Base-by-base conservation (phyloP, 37 sponge, comb jelly and placozoan genomes). In the Halichondria panicea region DNA sequence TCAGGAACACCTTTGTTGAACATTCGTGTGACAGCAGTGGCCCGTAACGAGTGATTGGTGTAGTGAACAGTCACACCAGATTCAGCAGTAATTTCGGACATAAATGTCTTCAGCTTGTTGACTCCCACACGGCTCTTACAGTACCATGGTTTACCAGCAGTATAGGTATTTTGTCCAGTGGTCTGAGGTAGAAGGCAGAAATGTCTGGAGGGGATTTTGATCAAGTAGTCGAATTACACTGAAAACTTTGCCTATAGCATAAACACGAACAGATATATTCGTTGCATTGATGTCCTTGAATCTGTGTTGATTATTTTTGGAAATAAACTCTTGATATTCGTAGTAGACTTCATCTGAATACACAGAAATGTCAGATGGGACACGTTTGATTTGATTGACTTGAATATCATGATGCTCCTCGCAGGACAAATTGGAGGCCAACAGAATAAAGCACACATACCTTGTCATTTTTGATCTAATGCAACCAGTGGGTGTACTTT, bases 21-120 rank as follows among this genome's bases (percentile, higher is more conserved):
- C 85, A 84, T 84, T 4, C 77, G 45, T 33, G 71, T 84, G 32
- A 45, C 45, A 61, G 84, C 70, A 40, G 77, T 84, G 24, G 85
- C 82, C 5, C 82, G 4, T 4, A 81, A 43, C 19, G 66, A 65
- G 38, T 72, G 82, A 54, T 81, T 81, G 35, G 82, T 72, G 60
- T 81, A 81, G 7, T 30, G 59, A 2, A 75, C 76, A 68, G 38
- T 54, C 41, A 66, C 6, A 6, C 70, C 84, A 38, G 76, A 13
- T 32, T 75, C 69, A 15, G 31, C 35, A 30, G 22, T 21, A n/a
- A 83, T 12, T n/a, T 75, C 56, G n/a, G 83, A 68, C 6, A 73
- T 0, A 22, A 73, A 25, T 0, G 30, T 74, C 56, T 83, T 83
- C 35, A 74, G 54, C 21, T 37, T 75, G 41, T 83, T 83, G 13